Base-by-base conservation (phyloP, 2,113 vertebrate species). In the Taxidea taxus region DNA sequence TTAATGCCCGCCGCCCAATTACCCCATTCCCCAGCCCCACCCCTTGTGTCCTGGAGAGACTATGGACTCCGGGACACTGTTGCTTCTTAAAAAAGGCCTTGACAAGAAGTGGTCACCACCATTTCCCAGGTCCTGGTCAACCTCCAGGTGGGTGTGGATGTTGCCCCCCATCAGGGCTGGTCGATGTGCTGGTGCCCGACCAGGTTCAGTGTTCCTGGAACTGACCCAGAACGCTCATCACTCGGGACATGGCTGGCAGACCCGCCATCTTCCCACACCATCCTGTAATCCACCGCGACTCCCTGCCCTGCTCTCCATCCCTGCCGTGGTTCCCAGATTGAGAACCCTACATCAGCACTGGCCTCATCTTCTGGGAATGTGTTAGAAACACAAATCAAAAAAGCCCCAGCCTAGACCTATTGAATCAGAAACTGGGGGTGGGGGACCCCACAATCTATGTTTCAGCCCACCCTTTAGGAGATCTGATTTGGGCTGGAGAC, bases 191-290 rank as follows among this genome's bases (percentile, higher is more conserved):
- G 9, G 16, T 3, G 4, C 5, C 37, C 1, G 12, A 23, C 34
- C 20, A 23, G 18, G 25, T 3, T 27, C 44, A 9, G 23, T 2
- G 10, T 29, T 58, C 66, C 64, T 39, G 49, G 78, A 91, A 42
- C 18, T 10, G 0, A 21, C 2, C 18, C 49, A 13, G 27, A 62
- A 5, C n/a, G 18, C 1, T 21, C 3, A 1, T 7, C 34, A n/a
- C 0, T 14, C 31, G 72, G 31, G 34, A 14, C 31, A 15, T 2
- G 27, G 20, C 0, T 2, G 58, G 68, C 14, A 18, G 23, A 3
- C 4, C n/a, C 25, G 0, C 9, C 6, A 21, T 13, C 15, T 31
- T 27, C 51, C 31, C 31, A 64, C 3, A 29, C 18, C 49, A 49
- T 2, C 49, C 47, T 64, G 18, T 10, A 7, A 8, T 31, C 37